Conservation (phyloP, 2,797 vertebrate genomes). For the Macropodus opercularis region DNA sequence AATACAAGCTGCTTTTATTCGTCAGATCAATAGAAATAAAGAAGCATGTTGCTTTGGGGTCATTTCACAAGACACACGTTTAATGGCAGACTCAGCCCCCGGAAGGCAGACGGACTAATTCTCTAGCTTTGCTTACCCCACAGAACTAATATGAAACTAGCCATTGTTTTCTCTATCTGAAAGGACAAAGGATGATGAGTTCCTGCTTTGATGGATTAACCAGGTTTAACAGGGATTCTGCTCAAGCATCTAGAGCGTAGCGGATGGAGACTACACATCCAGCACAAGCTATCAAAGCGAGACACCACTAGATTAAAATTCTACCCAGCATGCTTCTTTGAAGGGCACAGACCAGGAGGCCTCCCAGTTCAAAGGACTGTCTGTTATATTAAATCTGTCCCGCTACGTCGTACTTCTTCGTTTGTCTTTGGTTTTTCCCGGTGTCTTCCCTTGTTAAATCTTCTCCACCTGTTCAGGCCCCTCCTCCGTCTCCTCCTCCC, state of each 20-base stretch:
- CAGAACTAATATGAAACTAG: constrained; percentile 35
- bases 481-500: constrained; percentile 1
- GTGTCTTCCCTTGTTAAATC: not conserved
- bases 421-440: not conserved
- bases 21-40: constrained; percentile 51
- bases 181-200: constrained; percentile 57
- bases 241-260: constrained; percentile 27
- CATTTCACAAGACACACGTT: constrained; percentile 38
- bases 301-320: no score
- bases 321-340: constrained; percentile 20
- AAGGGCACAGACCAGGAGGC: constrained; percentile 12
- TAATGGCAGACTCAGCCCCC: constrained; percentile 31
- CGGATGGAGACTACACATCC: no score
- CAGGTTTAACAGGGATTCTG: constrained; percentile 42
- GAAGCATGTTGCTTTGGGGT: constrained; percentile 41
- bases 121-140: constrained; percentile 13
- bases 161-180: constrained; percentile 52
- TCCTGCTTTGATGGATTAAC: constrained; percentile 61
- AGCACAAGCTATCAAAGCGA: no score
- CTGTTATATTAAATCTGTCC: not conserved
- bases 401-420: no score
- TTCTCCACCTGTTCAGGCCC: not conserved
- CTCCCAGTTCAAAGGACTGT: not conserved
- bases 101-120: constrained; percentile 58
- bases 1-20: constrained; percentile 43